Evolutionary conservation across 2,888 invertebrate species (phyloP).

Genomic region (Oscheius sp.): DNA sequence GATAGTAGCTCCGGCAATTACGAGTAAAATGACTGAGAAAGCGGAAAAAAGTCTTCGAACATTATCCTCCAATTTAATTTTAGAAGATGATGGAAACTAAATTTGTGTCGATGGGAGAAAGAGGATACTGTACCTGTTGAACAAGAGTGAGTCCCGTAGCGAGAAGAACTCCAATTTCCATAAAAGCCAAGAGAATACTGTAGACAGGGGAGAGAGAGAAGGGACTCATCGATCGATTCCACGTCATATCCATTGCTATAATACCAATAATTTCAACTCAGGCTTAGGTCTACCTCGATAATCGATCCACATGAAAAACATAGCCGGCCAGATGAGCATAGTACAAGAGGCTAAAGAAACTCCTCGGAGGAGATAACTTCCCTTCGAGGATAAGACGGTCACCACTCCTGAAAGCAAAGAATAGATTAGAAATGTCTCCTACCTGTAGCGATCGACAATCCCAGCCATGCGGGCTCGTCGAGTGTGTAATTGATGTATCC

Average conservation of each 20-base stretch:
- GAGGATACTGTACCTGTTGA: not conserved
- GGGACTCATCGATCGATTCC: not conserved
- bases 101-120: not conserved
- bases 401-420: conserved; percentile 6
- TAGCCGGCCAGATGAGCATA: conserved; percentile 29
- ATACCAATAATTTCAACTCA: too few species aligned
- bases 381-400: conserved; percentile 1
- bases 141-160: conserved; percentile 11
- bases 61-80: conserved; percentile 4
- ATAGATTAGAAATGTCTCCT: not conserved
- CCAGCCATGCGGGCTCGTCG: conserved; percentile 26
- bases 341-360: conserved; percentile 14
- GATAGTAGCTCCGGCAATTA: not conserved
- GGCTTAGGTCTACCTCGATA: too few species aligned
- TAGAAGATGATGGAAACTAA: not conserved
- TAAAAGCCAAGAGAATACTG: conserved; percentile 1
- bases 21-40: conserved; percentile 6
- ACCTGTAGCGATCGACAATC: conserved; percentile 16
- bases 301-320: conserved; percentile 31
- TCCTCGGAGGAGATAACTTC: conserved; percentile 25
- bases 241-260: not conserved
- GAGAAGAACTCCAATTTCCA: conserved; percentile 17
- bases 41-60: not conserved
- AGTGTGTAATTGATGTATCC: conserved; percentile 26
- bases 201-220: not conserved